Evolutionary conservation across 2,888 invertebrate species (phyloP).

Genomic region (Ectobius pallidus): DNA sequence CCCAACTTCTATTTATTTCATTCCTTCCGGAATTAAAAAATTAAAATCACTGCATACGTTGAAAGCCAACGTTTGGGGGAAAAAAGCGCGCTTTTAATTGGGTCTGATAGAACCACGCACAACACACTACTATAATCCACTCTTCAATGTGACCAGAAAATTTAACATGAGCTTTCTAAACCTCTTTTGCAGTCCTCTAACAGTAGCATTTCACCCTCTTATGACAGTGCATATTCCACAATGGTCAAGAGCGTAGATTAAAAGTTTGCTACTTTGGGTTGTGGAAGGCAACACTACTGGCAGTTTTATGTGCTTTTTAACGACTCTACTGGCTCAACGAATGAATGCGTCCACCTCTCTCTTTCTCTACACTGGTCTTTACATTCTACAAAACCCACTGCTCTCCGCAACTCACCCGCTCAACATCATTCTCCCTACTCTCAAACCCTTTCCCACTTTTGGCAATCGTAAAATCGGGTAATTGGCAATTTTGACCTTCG

Average conservation of each 20-base stretch:
- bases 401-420: not conserved
- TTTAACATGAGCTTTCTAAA: not conserved
- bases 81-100: too few relatives aligned
- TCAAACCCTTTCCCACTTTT: not conserved
- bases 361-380: too few relatives aligned
- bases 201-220: not conserved
- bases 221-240: not conserved
- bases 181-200: not conserved
- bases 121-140: not conserved
- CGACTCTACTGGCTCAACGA: not conserved
- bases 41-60: too few relatives aligned
- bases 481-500: constrained; percentile 15
- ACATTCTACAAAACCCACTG: not conserved
- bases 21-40: too few relatives aligned
- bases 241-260: not conserved
- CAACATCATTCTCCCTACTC: not conserved
- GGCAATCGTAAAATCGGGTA: constrained; percentile 13
- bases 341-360: not conserved
- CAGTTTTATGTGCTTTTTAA: not conserved
- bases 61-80: too few relatives aligned
- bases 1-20: too few relatives aligned
- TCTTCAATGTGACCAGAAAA: not conserved
- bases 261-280: not conserved
- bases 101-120: too few relatives aligned
- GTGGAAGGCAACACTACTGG: not conserved